A percentile compares a stretch with the other conserved stretches of the same genome.
These are phyloP conservation scores for Ptilonorhynchus violaceus DNA, from an alignment of 2,113 vertebrate genomes.

Conservation along the genomic window DNA sequence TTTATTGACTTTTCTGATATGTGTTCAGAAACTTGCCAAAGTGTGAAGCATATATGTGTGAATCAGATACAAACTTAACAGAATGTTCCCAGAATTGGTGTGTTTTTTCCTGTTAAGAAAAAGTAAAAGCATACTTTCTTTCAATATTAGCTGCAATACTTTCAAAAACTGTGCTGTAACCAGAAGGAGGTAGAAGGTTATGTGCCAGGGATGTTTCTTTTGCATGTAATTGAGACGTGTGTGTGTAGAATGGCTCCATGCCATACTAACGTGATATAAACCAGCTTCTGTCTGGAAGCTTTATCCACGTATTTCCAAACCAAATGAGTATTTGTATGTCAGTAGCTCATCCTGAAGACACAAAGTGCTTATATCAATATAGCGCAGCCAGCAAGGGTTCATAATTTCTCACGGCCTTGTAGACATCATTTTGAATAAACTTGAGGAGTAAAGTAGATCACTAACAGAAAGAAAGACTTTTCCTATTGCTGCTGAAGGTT, in stretches of 20 bases:
- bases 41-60: neutral
- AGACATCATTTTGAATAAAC: neutral
- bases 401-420: neutral
- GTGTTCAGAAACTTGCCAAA: neutral
- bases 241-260: neutral
- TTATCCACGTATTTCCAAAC: neutral
- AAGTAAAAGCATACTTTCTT: neutral
- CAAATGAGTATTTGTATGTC: neutral
- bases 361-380: neutral
- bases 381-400: neutral
- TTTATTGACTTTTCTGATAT: neutral
- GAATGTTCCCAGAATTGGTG: neutral
- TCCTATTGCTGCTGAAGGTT: neutral
- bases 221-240: neutral
- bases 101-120: neutral
- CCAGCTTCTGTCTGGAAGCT: neutral
- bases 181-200: neutral
- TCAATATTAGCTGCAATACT: neutral
- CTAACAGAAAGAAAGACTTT: neutral
- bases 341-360: neutral
- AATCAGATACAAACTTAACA: neutral
- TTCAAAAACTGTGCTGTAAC: neutral
- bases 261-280: neutral
- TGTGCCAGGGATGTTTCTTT: neutral
- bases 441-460: neutral